Evolutionary conservation across 1,140 invertebrate species (phyloP), one percentile per base, ranked within the genome.

Genomic region (Drosophila eugracilis): DNA sequence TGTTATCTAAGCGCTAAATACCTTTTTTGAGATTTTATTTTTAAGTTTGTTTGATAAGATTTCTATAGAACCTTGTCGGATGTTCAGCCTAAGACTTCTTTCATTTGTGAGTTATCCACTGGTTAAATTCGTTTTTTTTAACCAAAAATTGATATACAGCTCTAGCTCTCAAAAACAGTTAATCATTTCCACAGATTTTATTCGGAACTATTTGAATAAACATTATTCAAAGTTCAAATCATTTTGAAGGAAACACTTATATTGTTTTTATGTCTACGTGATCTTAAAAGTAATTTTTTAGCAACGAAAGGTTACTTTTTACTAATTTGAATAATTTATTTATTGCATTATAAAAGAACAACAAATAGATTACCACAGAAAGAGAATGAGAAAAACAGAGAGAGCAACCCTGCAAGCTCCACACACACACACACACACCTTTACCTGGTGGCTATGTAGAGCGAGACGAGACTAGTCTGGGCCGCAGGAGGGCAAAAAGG

Each of bases 381-480:
- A 24, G 22, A 22, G 21, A 34, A 1, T n/a, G 15, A 59, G 52
- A 21, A 14, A 4, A 1, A 30, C n/a, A 28, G 14, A 39, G 26
- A 37, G 28, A 30, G 42, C 19, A 22, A 37, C 42, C 54, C 28
- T 57, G 30, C 34, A 44, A 24, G 22, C 4, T 26, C 19, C 39
- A n/a, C n/a, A n/a, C n/a, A 9, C 28, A 10, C 63, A 66, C 37
- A 21, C 60, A 50, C 26, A 50, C 62, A 66, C 37, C 36, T 44
- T 42, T 28, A 52, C 60, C 28, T 42, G 24, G 14, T 45, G 45
- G 26, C n/a, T 34, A 32, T 67, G 19, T 42, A 53, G 45, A 67
- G 60, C 63, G 47, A 66, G 47, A 67, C 63, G 41, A 42, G 41
- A 39, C 36, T 15, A 67, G 63, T 44, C 63, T 67, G 63, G 45